Base-by-base conservation (phyloP, 30 jellyfish, hydroid and myxozoan species). In the Mastigias papua region DNA sequence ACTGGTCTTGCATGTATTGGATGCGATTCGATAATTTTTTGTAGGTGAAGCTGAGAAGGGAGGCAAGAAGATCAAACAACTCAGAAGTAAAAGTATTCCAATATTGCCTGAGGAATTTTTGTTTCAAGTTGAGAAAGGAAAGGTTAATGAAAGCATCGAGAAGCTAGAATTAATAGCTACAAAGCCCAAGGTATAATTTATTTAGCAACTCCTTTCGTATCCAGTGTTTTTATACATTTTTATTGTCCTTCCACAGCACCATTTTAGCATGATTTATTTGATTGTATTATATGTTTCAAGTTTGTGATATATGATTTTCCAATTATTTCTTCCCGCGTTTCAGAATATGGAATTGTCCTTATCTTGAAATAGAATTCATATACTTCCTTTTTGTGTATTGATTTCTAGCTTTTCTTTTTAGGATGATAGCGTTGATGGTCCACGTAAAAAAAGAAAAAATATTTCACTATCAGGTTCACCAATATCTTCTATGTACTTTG, bases 151-250 rank as follows among this genome's bases (percentile, higher is more conserved):
- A 17, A 65, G 34, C 81, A 82, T 82, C 19, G 25, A 46, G 37
- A 82, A 51, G 61, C 76, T 34, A 19, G 93, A 84, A 73, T 50
- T 84, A 10, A 78, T 84, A 16, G 80, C 93, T 68, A 84, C 93
- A 21, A 71, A 69, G 13, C 32, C 76, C 31, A 84, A 84, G 87
- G 87, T 84, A 69, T 21, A 28, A 28, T 60, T 0, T 29, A 0
- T 54, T 46, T 25, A 46, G 8, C 60, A 46, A 3, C 67, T 11
- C 67, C 7, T 42, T 42, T 42, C n/a, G n/a, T n/a, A n/a, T n/a
- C n/a, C n/a, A n/a, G n/a, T n/a, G n/a, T n/a, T n/a, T n/a, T n/a
- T n/a, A n/a, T n/a, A n/a, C n/a, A n/a, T n/a, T n/a, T n/a, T n/a
- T n/a, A n/a, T n/a, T n/a, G n/a, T n/a, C n/a, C n/a, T n/a, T n/a